Evolutionary conservation across 2,797 vertebrate genomes (phyloP).

Genomic region (Pipistrellus pygmaeus): DNA sequence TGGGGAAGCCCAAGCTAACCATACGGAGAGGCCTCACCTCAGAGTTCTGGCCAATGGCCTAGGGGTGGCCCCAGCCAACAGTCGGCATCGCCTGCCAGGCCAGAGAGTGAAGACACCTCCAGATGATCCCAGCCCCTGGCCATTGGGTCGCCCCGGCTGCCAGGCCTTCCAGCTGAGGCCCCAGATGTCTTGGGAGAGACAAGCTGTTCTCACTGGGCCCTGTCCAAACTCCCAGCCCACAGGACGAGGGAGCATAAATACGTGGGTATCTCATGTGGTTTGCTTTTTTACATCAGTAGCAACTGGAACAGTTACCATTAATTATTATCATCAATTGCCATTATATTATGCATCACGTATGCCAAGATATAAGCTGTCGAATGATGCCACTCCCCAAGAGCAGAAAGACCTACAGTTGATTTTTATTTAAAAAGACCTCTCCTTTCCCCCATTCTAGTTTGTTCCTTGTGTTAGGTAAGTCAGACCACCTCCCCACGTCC

Average conservation of each 20-base stretch:
- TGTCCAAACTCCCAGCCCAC: background rate
- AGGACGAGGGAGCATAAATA: background rate
- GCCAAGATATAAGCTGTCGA: background rate
- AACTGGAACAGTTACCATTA: background rate
- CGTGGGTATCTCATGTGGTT: background rate
- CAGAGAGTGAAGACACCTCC: background rate
- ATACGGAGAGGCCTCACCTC: accelerated
- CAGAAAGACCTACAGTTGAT: background rate
- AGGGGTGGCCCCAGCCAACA: background rate
- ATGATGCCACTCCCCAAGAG: background rate
- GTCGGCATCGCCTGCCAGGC: background rate
- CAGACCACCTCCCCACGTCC: background rate
- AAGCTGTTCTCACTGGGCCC: background rate
- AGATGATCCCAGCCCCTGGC: background rate
- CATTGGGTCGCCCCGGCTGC: background rate
- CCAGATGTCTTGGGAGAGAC: background rate
- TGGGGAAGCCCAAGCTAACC: background rate
- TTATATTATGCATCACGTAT: background rate
- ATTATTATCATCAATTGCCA: background rate
- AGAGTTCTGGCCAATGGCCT: background rate
- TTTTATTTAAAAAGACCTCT: background rate
- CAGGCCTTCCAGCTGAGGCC: background rate
- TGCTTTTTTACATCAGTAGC: background rate
- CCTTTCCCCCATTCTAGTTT: background rate
- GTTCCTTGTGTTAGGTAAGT: background rate